Evolutionary conservation across 2,797 vertebrate genomes (phyloP).

Genomic region (Heteromormyrus szaboi): DNA sequence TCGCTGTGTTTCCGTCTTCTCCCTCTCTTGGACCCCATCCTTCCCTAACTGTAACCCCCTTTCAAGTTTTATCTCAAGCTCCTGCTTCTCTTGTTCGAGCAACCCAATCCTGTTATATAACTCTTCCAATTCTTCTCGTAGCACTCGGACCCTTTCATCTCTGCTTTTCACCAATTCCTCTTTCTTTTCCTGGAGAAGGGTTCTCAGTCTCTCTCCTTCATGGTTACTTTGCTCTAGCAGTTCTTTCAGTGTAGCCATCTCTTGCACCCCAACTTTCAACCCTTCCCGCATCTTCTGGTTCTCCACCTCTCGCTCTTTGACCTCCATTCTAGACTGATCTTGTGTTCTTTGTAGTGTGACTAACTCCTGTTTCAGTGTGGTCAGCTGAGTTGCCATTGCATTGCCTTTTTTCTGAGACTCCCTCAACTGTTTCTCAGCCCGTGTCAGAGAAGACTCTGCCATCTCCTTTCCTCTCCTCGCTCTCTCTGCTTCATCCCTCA

Average conservation of each 20-base stretch:
- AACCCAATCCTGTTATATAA: slow-evolving; percentile 11
- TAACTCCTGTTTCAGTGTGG: slow-evolving; percentile 23
- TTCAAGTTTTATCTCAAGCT: slow-evolving; percentile 31
- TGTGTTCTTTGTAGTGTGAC: slow-evolving; percentile 21
- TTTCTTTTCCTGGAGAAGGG: slow-evolving; percentile 39
- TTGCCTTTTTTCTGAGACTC: slow-evolving; percentile 26
- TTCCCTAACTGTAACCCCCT: slow-evolving; percentile 27
- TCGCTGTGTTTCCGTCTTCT: slow-evolving; percentile 39
- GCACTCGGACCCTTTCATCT: slow-evolving; percentile 30
- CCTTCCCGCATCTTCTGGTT: slow-evolving; percentile 45
- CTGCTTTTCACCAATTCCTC: slow-evolving; percentile 36
- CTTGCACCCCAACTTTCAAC: slow-evolving; percentile 42
- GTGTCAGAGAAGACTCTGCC: slow-evolving; percentile 20
- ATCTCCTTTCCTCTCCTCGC: slow-evolving; percentile 29
- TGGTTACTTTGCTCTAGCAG: slow-evolving; percentile 46
- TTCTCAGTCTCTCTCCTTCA: slow-evolving; percentile 49
- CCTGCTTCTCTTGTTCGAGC: slow-evolving; percentile 30
- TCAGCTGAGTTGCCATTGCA: background rate
- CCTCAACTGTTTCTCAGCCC: slow-evolving; percentile 30
- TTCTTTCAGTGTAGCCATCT: slow-evolving; percentile 48
- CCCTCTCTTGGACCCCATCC: slow-evolving; percentile 27
- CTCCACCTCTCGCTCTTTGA: slow-evolving; percentile 38
- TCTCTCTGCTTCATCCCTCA: slow-evolving; percentile 32
- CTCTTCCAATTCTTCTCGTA: slow-evolving; percentile 25
- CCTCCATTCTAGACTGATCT: slow-evolving; percentile 26